Evolutionary conservation across 2,888 invertebrate genomes (phyloP).

Genomic region (Scaeva pyrastri): DNA sequence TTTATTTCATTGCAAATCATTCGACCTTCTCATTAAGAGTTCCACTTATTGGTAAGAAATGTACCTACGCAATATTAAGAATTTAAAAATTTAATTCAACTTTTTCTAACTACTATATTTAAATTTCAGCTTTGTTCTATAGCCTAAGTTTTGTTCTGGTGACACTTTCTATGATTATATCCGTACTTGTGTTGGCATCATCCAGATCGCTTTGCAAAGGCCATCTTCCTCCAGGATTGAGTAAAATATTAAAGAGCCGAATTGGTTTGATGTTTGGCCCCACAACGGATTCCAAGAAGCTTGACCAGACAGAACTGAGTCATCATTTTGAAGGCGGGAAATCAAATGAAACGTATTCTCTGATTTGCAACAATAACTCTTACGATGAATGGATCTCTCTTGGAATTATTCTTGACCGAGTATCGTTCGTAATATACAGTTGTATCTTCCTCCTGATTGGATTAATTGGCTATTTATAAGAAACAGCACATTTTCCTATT

Average conservation of each 20-base stretch:
- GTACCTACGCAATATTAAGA: too few species aligned
- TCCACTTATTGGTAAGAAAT: slow-evolving; percentile 82
- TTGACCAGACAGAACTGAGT: slow-evolving; percentile 71
- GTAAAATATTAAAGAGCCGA: slow-evolving; percentile 73
- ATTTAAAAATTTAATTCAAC: too few species aligned
- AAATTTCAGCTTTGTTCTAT: slow-evolving; percentile 85
- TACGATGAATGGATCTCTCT: slow-evolving; percentile 77
- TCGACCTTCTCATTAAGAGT: slow-evolving; percentile 82
- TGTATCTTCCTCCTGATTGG: slow-evolving; percentile 52
- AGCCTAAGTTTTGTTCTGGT: slow-evolving; percentile 85
- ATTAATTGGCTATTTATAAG: slow-evolving; percentile 24
- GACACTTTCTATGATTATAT: slow-evolving; percentile 84
- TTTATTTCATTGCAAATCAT: slow-evolving; percentile 86
- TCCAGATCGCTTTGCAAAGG: slow-evolving; percentile 75
- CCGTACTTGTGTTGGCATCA: slow-evolving; percentile 84
- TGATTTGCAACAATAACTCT: slow-evolving; percentile 71
- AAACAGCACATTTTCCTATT: background rate
- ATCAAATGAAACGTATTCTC: slow-evolving; percentile 76
- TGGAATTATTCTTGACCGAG: slow-evolving; percentile 76
- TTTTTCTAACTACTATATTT: too few species aligned
- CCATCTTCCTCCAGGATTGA: slow-evolving; percentile 70
- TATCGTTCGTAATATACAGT: slow-evolving; percentile 71
- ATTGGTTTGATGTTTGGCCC: slow-evolving; percentile 57
- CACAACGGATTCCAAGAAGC: slow-evolving; percentile 66
- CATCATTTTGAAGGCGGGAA: slow-evolving; percentile 77